phyloP scores from a whole-genome alignment of 2,113 vertebrate species.

The Arizona elegans region DNA sequence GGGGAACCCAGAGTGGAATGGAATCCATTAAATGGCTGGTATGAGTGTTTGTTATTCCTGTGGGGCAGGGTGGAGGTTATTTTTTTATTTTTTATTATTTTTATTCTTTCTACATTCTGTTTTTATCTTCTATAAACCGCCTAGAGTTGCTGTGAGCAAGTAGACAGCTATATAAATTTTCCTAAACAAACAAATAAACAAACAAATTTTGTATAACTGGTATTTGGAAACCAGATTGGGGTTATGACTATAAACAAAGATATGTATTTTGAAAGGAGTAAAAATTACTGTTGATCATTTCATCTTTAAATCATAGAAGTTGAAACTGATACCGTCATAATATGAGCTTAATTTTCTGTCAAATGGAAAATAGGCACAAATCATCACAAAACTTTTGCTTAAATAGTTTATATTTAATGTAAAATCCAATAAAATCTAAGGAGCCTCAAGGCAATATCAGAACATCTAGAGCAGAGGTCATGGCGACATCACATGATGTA shows the following conservation, averaged over 20 bases:
- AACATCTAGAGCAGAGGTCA: not conserved
- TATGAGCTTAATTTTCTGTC: not conserved
- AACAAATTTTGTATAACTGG: not conserved
- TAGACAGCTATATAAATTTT: not conserved
- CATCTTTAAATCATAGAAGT: not conserved
- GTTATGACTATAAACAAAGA: not conserved
- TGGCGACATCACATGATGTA: too few relatives aligned
- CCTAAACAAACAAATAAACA: not conserved
- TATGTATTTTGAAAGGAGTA: not conserved
- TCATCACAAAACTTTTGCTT: not conserved
- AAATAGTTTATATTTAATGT: not conserved
- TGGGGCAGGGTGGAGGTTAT: not conserved
- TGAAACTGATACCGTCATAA: not conserved
- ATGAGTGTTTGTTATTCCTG: not conserved
- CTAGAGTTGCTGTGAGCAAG: not conserved
- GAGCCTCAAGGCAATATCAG: not conserved
- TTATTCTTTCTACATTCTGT: not conserved
- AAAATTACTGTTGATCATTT: not conserved
- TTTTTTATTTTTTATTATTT: not conserved
- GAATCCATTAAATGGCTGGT: not conserved
- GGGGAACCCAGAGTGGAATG: not conserved
- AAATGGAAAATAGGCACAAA: not conserved
- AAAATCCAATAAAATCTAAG: not conserved
- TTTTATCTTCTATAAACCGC: not conserved
- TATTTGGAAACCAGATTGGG: not conserved